phyloP scores from a whole-genome alignment of 64 coral and sea anemone species.

The Porites lutea region DNA sequence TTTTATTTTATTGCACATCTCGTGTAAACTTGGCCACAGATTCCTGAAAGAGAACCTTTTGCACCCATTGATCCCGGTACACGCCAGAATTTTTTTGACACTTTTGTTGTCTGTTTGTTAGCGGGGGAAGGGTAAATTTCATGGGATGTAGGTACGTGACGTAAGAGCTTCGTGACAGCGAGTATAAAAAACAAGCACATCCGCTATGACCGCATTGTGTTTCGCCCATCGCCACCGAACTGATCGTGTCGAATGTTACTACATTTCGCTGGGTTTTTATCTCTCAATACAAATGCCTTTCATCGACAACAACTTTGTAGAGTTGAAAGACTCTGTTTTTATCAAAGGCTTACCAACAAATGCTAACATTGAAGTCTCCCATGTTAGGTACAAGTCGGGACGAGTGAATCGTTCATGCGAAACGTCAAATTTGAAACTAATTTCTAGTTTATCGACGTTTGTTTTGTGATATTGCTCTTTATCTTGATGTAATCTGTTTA shows the following conservation, averaged over 20 bases:
- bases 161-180: no score
- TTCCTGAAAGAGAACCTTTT: no score
- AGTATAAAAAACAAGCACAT: background rate
- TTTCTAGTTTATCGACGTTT: background rate
- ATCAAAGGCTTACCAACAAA: conserved; percentile 5
- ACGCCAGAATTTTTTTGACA: no score
- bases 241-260: no score
- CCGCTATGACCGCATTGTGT: background rate
- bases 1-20: no score
- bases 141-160: background rate
- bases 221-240: background rate
- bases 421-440: background rate
- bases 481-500: background rate
- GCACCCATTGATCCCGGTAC: no score
- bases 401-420: no score
- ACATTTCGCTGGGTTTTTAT: background rate
- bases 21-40: no score
- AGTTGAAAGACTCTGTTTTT: conserved; percentile 19
- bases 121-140: background rate
- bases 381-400: background rate
- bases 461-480: background rate
- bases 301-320: background rate
- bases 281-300: background rate
- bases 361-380: background rate
- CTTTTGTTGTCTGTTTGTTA: no score